Evolutionary conservation across 2,797 vertebrate genomes (phyloP).

Genomic region (Muscicapa striata): DNA sequence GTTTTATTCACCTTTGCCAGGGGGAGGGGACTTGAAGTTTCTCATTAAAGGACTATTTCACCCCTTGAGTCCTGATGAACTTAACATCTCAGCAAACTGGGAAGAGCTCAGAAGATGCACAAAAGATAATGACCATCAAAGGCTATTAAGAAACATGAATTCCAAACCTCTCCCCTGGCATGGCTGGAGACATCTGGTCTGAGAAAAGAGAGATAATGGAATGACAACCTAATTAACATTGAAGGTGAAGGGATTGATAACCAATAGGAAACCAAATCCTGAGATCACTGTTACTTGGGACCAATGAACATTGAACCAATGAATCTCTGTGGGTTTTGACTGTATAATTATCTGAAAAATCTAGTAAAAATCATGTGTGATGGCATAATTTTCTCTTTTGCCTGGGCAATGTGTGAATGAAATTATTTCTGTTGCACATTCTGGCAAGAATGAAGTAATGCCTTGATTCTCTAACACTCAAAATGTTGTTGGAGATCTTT

Average conservation of each 20-base stretch:
- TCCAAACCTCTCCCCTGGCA: not conserved
- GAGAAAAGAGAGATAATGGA: not conserved
- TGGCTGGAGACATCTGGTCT: not conserved
- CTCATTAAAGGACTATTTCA: not conserved
- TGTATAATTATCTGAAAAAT: not conserved
- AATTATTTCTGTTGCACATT: not conserved
- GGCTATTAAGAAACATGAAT: not conserved
- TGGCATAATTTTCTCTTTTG: not conserved
- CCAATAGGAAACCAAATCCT: not conserved
- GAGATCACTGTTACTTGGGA: not conserved
- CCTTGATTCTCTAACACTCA: not conserved
- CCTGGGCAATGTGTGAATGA: accelerated
- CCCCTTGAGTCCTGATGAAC: not conserved
- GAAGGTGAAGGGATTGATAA: not conserved
- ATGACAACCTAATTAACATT: not conserved
- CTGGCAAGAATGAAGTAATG: not conserved
- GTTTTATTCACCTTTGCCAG: not conserved
- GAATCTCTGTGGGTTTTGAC: not conserved
- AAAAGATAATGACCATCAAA: not conserved
- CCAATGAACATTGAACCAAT: not conserved
- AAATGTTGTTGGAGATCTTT: not conserved
- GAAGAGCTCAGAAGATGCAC: not conserved
- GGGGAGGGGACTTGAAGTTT: not conserved
- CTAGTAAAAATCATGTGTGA: not conserved
- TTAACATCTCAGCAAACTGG: not conserved